Base-by-base conservation (phyloP, 2,113 vertebrate species). In the Formicarius rufipectus region DNA sequence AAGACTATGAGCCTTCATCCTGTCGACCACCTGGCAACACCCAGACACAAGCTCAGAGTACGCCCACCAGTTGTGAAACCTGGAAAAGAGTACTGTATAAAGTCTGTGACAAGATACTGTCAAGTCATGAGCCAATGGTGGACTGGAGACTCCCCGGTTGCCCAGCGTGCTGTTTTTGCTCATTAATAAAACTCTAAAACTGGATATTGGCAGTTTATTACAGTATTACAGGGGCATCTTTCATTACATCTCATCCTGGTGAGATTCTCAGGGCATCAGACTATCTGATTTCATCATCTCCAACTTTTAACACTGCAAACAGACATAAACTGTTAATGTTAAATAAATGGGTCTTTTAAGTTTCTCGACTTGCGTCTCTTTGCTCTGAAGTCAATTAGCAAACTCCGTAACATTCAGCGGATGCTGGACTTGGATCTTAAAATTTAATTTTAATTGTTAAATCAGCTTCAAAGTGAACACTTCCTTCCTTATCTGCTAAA, bases 381-480 rank as follows among this genome's bases (percentile, higher is more conserved):
- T 80, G 6, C 28, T 85, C 45, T 87, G 71, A 93, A 88, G 40
- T 87, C 17, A 85, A 20, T 83, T 96, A 93, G 30, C 45, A 79
- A 66, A 76, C 18, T 84, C 8, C 21, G 47, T 83, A 82, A 66
- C 21, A 33, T 66, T 66, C 25, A 35, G n/a, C 58, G 30, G 24
- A 47, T 79, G 10, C 17, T 68, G 35, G 60, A 45, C 21, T 49
- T 28, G 37, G 37, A 73, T 18, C 44, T 89, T 87, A 71, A 93
- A 52, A 67, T 84, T 79, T 72, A 89, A 86, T 63, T 81, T 83
- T 87, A 88, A 78, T 84, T 44, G 37, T 90, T 74, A 83, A 94
- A 83, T 25, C 21, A 88, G 24, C 25, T 82, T 96, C 79, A 67
- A 81, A 80, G 18, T 23, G n/a, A 92, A 72, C 18, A 30, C 22